Evolutionary conservation across 2,113 vertebrate genomes (phyloP).

Genomic region (Corvus cornix): DNA sequence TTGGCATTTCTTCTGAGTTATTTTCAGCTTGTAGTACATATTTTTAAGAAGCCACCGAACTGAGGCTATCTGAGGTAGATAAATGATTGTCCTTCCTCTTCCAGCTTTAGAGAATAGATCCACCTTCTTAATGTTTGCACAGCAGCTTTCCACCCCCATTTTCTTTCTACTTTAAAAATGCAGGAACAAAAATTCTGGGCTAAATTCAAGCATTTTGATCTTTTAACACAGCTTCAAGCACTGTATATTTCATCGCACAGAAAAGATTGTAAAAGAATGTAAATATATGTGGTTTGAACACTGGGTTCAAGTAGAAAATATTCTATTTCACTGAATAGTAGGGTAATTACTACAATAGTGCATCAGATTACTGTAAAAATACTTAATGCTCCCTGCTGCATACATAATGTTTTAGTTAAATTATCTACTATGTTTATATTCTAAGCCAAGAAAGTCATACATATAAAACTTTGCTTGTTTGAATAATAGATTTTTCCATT

Average conservation of each 20-base stretch:
- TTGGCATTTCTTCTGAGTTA: not conserved
- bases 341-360: conserved; percentile 55
- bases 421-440: conserved; percentile 53
- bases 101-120: not conserved
- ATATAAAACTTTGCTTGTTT: conserved; percentile 42
- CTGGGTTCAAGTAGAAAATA: conserved; percentile 63
- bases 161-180: not conserved
- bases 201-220: not conserved
- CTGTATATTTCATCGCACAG: not conserved
- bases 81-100: not conserved
- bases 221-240: not conserved
- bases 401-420: conserved; percentile 63
- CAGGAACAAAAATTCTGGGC: not conserved
- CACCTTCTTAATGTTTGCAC: not conserved
- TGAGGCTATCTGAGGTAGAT: not conserved
- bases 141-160: not conserved
- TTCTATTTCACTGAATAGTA: conserved; percentile 52
- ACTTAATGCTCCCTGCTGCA: conserved; percentile 54
- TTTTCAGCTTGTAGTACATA: not conserved
- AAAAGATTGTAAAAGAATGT: conserved; percentile 44
- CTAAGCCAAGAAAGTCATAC: conserved; percentile 43
- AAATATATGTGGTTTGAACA: conserved; percentile 54
- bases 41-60: not conserved
- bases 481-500: conserved; percentile 43
- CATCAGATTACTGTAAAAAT: conserved; percentile 59